These are phyloP conservation scores for Mesocentrotus franciscanus DNA, from an alignment of 53 echinoderm and acorn worm species.

Conservation along the genomic window DNA sequence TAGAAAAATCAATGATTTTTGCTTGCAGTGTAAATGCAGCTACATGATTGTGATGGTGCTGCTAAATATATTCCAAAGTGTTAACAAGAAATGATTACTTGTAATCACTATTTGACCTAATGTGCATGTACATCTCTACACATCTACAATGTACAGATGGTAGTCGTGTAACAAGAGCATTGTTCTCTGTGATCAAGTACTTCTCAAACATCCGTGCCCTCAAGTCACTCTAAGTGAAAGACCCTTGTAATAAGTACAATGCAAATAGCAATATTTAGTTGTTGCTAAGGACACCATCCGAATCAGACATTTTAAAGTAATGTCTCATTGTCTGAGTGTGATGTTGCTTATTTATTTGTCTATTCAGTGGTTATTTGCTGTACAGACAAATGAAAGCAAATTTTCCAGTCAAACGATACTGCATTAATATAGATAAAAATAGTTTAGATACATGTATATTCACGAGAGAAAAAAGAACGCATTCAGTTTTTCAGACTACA, in stretches of 20 bases:
- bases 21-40: no score
- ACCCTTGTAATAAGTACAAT: background rate
- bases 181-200: background rate
- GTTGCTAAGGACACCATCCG: background rate
- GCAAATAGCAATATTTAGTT: conserved; percentile 31
- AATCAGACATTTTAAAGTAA: background rate
- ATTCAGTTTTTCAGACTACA: background rate
- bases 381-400: background rate
- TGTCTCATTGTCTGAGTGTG: background rate
- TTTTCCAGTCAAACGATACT: background rate
- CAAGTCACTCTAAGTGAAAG: conserved; percentile 1
- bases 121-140: background rate
- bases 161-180: background rate
- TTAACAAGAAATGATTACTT: background rate
- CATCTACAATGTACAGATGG: background rate
- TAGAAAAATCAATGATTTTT: no score
- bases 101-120: background rate
- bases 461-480: background rate
- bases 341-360: background rate
- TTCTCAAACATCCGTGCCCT: background rate
- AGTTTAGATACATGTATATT: background rate
- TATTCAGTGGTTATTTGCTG: background rate
- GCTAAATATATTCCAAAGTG: background rate
- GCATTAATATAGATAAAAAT: background rate
- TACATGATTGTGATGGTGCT: no score